Conservation (phyloP, 2,888 invertebrate genomes). For the Acanthopleura granulata region DNA sequence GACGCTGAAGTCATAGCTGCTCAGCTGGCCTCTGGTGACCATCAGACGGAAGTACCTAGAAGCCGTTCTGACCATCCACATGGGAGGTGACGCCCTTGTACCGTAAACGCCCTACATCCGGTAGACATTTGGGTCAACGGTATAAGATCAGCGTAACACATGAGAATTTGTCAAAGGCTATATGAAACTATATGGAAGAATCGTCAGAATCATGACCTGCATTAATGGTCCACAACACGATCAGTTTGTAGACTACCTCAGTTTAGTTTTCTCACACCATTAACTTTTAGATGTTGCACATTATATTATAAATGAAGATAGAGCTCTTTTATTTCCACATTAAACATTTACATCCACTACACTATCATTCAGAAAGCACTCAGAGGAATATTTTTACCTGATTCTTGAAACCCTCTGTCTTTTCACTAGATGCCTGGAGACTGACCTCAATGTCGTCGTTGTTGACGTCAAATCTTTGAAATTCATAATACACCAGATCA, state of each 20-base stretch:
- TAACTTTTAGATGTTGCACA: no score
- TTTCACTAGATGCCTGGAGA: background rate
- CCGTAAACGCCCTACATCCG: background rate
- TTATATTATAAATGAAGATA: no score
- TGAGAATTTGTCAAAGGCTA: no score
- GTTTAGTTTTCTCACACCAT: no score
- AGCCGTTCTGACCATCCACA: background rate
- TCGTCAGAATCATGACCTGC: no score
- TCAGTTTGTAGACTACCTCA: no score
- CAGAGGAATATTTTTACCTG: background rate
- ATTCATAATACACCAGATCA: background rate
- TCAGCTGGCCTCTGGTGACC: background rate
- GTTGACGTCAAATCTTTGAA: background rate
- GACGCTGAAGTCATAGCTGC: slow-evolving; percentile 1
- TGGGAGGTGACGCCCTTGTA: background rate
- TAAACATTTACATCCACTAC: no score
- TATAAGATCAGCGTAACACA: no score
- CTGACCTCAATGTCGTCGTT: background rate
- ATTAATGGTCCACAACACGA: no score
- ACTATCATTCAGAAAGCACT: background rate
- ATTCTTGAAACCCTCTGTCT: background rate
- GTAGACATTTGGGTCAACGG: no score
- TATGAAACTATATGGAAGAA: no score
- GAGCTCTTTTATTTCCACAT: no score
- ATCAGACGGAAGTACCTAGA: background rate